A percentile compares a stretch with the other conserved stretches of the same genome.
phyloP scores from a whole-genome alignment of 2,888 invertebrate genomes.

The Microplitis manilae region DNA sequence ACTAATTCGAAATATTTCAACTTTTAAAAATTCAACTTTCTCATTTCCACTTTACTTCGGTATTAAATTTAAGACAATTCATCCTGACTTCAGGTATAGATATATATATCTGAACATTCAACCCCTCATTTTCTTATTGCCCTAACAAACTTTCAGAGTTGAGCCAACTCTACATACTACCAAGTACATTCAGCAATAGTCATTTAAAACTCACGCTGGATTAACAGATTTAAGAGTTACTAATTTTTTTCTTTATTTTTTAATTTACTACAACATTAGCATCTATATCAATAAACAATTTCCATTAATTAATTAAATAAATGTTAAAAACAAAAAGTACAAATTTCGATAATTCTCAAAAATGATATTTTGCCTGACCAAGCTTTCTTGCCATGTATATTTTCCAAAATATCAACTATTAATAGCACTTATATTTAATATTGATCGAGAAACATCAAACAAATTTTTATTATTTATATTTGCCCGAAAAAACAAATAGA shows the following conservation, averaged over 20 bases:
- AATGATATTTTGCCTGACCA: not conserved
- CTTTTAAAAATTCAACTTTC: not conserved
- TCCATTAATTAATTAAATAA: too few species aligned
- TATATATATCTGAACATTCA: not conserved
- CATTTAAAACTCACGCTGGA: conserved; percentile 52
- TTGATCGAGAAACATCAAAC: too few species aligned
- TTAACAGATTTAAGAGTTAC: conserved; percentile 50
- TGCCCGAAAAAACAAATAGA: too few species aligned
- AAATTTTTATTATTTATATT: too few species aligned
- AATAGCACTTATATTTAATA: too few species aligned
- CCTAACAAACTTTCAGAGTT: conserved; percentile 8
- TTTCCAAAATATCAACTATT: not conserved
- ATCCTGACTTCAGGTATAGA: not conserved
- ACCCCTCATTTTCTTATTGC: conserved; percentile 21
- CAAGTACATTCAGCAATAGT: conserved; percentile 37
- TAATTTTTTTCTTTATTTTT: not conserved
- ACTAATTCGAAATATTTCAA: not conserved
- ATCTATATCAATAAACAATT: too few species aligned
- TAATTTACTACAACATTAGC: too few species aligned
- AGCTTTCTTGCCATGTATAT: not conserved
- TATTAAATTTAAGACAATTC: conserved; percentile 5
- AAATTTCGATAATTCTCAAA: conserved; percentile 6
- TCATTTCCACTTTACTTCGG: not conserved
- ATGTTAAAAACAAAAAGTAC: not conserved
- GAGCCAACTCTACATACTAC: not conserved